Base-by-base conservation (phyloP, 2,888 invertebrate species). In the Caenorhabditis becei region DNA sequence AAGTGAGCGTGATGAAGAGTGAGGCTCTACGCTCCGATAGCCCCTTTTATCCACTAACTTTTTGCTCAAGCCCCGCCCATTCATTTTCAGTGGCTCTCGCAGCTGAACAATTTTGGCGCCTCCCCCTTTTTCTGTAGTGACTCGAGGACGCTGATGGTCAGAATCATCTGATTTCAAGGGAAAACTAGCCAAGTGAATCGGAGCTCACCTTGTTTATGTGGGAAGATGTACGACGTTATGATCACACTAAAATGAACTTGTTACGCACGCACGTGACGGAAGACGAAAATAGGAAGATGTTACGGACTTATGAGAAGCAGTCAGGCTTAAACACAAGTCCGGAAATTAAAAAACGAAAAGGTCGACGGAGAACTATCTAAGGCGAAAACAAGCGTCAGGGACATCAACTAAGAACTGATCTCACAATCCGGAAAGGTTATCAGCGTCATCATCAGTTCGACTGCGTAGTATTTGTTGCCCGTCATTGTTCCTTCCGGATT, bases 1-100 rank as follows among this genome's bases (percentile, higher is more conserved):
- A 77, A 71, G 61, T 44, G 81, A 67, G 71, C 61, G 71, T 70
- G 77, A 65, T 70, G 70, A 77, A 72, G 67, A 72, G 77, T 80
- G 77, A 77, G 59, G 51, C 44, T 77, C 41, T 65, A 11, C 10
- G 18, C 28, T 32, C 61, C 14, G 65, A 51, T 69, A 49, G 59
- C 28, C 35, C 66, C 71, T 71, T 77, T 77, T 77, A 72, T 77
- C 65, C 58, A 26, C 56, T 66, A 67, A 67, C 69, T 74, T 67
- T 54, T 47, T 67, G 35, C 62, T 77, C 77, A 16, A 18, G 41
- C 80, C 35, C 61, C 80, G 71, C 80, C 80, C 75, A n/a, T n/a
- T 62, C 44, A 47, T 75, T 71, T 80, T 69, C 66, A 66, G 66
- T 66, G 44, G 41, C 62, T 51, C 61, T 49, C 63, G 16, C 54